Conservation (phyloP, 2,888 invertebrate species). For the Pocota personata region DNA sequence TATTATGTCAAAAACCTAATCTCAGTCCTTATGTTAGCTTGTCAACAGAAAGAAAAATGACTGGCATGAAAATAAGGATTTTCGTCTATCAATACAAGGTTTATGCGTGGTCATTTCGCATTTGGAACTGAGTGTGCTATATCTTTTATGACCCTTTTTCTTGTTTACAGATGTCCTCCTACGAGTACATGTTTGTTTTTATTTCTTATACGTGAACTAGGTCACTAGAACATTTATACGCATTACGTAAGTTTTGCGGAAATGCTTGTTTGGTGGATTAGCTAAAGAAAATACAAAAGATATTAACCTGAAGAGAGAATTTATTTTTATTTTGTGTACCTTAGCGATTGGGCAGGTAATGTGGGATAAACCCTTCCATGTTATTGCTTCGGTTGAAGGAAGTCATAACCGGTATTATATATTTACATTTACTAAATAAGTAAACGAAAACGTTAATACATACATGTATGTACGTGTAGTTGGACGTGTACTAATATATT, state of each 20-base stretch:
- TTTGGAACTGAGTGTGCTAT: not conserved
- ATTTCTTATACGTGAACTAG: not conserved
- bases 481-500: too few relatives aligned
- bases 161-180: slow-evolving; percentile 5
- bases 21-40: slow-evolving; percentile 6
- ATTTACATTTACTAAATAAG: too few relatives aligned
- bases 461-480: too few relatives aligned
- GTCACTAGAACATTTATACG: not conserved
- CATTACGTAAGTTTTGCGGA: not conserved
- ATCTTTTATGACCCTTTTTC: not conserved
- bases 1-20: not conserved
- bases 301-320: not conserved
- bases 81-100: not conserved
- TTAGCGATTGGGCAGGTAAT: not conserved
- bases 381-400: too few relatives aligned
- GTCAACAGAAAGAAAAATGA: slow-evolving; percentile 6
- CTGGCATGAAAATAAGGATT: not conserved
- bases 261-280: not conserved
- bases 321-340: not conserved
- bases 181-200: not conserved
- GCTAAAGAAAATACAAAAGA: not conserved
- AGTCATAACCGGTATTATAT: too few relatives aligned
- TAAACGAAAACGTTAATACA: too few relatives aligned
- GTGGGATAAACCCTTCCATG: not conserved
- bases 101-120: slow-evolving; percentile 9